Base-by-base conservation (phyloP, 2,113 vertebrate species). In the Rhynchomys soricoides region DNA sequence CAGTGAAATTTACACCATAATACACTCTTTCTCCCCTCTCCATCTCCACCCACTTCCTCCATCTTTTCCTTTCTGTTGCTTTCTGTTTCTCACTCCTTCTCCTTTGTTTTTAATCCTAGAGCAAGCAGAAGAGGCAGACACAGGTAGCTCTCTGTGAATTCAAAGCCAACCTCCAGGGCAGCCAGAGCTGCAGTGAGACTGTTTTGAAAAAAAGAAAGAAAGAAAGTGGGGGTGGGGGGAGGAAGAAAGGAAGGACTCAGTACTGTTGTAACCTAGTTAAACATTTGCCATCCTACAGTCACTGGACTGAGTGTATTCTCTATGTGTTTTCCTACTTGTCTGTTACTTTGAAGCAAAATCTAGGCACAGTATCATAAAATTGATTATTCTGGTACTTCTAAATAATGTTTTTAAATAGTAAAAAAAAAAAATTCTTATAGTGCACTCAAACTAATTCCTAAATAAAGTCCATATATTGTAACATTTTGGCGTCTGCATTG, bases 331-430 rank as follows among this genome's bases (percentile, higher is more conserved):
- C 16, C 40, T 90, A 16, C 21, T 77, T 19, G 64, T 15, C 37
- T 22, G 66, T 92, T 91, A 59, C 86, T 96, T 94, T 90, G 70
- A 90, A 93, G 55, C 68, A 93, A 95, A 95, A 92, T 45, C 52
- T 94, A 81, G 34, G 75, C 19, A 83, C 95, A 9, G 9, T 96
- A 45, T 74, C 11, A 92, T 90, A 90, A 92, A 40, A 92, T 50
- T 7, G n/a, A 45, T 45, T 43, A 71, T 86, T 91, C 91, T 26
- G 89, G 11, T 59, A 59, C 79, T 96, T 95, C 29, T 48, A 71
- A 92, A 37, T 55, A 13, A 55, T 55, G 15, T 55, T 55, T 55
- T 2, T 55, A 55, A 55, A 55, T 55, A 55, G 52, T 55, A 55
- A 55, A 55, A 55, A 55, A 55, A n/a, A n/a, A n/a, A n/a, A n/a